A percentile compares a stretch with the other conserved stretches of the same genome.
Evolutionary conservation across 1,140 invertebrate genomes (phyloP).

Genomic region (Ridgeia piscesae): DNA sequence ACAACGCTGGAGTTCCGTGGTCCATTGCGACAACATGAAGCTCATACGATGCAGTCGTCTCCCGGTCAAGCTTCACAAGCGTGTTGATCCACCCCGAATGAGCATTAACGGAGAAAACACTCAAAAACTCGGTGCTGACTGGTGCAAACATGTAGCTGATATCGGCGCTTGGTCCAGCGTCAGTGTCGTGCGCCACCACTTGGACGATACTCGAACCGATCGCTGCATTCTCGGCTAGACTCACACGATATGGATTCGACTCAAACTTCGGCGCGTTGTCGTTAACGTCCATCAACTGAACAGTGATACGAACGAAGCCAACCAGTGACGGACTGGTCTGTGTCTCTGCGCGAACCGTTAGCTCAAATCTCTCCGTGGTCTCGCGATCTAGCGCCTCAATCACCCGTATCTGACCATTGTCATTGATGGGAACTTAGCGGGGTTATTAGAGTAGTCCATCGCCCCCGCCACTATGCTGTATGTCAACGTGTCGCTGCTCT

Average conservation of each 20-base stretch:
- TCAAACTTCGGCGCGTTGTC: slow-evolving; percentile 85
- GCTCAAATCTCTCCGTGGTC: slow-evolving; percentile 68
- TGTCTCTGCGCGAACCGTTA: slow-evolving; percentile 77
- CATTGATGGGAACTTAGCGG: slow-evolving; percentile 72
- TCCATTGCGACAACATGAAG: slow-evolving; percentile 47
- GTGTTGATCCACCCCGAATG: slow-evolving; percentile 53
- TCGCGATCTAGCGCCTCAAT: slow-evolving; percentile 77
- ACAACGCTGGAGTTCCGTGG: slow-evolving; percentile 51
- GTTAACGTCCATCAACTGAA: slow-evolving; percentile 85
- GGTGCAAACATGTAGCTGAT: slow-evolving; percentile 36
- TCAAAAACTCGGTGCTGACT: slow-evolving; percentile 65
- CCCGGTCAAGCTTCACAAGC: slow-evolving; percentile 46
- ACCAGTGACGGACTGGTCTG: slow-evolving; percentile 72
- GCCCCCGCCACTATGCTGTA: slow-evolving; percentile 71
- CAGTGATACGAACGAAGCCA: slow-evolving; percentile 70
- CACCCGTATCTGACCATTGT: slow-evolving; percentile 72
- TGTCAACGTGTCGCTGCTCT: slow-evolving; percentile 54
- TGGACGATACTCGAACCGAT: slow-evolving; percentile 68
- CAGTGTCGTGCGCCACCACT: slow-evolving; percentile 77
- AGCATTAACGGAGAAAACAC: slow-evolving; percentile 80
- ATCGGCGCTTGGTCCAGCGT: slow-evolving; percentile 43
- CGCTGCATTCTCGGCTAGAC: slow-evolving; percentile 79
- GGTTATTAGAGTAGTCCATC: slow-evolving; percentile 41
- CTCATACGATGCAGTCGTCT: slow-evolving; percentile 42
- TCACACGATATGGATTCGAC: slow-evolving; percentile 75